A percentile compares a stretch with the other conserved stretches of the same genome.
Evolutionary conservation across 1,140 invertebrate species (phyloP).

Genomic region (Adoxophyes honmai): DNA sequence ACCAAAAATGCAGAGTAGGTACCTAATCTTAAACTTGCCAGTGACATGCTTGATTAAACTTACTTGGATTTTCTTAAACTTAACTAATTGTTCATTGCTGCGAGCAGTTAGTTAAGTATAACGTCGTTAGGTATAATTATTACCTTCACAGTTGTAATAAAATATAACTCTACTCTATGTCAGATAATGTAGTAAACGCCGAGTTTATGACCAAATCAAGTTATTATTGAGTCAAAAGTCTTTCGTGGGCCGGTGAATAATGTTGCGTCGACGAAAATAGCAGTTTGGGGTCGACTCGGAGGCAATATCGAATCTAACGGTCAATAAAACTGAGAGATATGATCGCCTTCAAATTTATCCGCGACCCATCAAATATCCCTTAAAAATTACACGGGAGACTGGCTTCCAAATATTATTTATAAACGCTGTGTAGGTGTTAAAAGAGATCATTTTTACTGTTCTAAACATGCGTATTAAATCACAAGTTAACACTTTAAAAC

Average conservation of each 20-base stretch:
- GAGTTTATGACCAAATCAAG: constrained; percentile 12
- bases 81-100: no score
- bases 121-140: no score
- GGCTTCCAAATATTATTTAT: constrained; percentile 10
- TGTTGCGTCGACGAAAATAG: constrained; percentile 20
- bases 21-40: no score
- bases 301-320: constrained; percentile 33
- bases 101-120: no score
- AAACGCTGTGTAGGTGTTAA: not conserved
- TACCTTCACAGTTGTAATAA: no score
- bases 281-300: constrained; percentile 17
- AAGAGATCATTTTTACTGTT: no score
- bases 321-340: constrained; percentile 46
- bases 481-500: no score
- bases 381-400: constrained; percentile 27
- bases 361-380: constrained; percentile 31
- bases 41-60: no score
- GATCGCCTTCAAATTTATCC: constrained; percentile 39
- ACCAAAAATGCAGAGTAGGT: no score
- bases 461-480: no score
- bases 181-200: constrained; percentile 1
- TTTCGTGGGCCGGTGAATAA: constrained; percentile 16
- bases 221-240: constrained; percentile 12
- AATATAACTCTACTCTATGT: no score
- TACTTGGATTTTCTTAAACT: no score